Evolutionary conservation across 92 coral and sea anemone genomes (phyloP).

Genomic region (Siderastrea siderea): DNA sequence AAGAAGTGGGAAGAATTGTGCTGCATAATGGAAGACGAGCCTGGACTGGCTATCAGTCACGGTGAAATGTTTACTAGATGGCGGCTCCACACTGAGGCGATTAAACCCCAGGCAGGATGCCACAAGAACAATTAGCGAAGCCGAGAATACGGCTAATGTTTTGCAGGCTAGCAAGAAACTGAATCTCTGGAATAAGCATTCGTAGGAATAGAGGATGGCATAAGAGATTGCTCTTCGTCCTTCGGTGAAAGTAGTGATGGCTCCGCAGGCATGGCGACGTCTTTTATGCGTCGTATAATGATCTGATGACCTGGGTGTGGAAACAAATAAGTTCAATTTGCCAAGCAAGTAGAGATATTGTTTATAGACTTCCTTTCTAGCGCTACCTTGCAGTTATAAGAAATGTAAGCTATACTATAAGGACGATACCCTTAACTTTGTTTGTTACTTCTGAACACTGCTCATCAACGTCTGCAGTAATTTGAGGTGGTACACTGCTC

Average conservation of each 20-base stretch:
- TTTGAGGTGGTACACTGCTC: too few species aligned
- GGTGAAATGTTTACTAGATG: constrained; percentile 18
- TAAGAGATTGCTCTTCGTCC: constrained; percentile 1
- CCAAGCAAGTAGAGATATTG: too few species aligned
- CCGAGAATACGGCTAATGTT: constrained; percentile 11
- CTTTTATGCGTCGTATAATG: too few species aligned
- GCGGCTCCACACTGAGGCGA: constrained; percentile 14
- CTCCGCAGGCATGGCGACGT: not conserved
- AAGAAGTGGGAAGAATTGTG: constrained; percentile 43
- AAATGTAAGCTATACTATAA: too few species aligned
- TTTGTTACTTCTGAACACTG: too few species aligned
- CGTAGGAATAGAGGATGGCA: constrained; percentile 16
- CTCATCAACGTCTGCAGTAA: too few species aligned
- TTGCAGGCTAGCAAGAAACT: constrained; percentile 54
- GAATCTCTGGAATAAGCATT: constrained; percentile 41
- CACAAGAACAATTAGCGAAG: constrained; percentile 4
- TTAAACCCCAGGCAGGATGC: constrained; percentile 52
- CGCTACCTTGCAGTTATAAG: too few species aligned
- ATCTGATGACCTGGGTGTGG: not conserved
- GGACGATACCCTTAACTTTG: too few species aligned
- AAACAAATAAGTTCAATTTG: not conserved
- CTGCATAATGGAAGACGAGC: constrained; percentile 32
- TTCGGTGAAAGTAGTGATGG: not conserved
- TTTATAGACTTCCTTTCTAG: too few species aligned
- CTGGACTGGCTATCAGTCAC: constrained; percentile 31